Percentiles rank a stretch among this genome's conserved stretches.
phyloP scores from a whole-genome alignment of 2,797 vertebrate genomes.

The Chaetophractus vellerosus region DNA sequence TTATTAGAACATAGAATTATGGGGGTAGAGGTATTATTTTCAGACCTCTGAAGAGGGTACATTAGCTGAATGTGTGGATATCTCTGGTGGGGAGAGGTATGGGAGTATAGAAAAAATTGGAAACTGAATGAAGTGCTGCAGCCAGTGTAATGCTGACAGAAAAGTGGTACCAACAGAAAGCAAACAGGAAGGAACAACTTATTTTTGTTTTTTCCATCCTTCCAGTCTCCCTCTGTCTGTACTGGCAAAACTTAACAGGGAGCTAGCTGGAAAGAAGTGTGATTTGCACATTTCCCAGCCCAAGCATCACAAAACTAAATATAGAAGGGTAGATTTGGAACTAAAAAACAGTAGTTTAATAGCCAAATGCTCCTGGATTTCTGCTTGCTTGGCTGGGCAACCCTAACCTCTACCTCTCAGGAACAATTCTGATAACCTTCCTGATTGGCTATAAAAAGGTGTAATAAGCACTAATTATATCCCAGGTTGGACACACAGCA shows the following conservation, averaged over 20 bases:
- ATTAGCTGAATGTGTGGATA: not conserved
- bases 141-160: not conserved
- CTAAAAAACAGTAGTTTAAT: not conserved
- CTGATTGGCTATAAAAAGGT: not conserved
- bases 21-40: not conserved
- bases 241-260: not conserved
- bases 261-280: not conserved
- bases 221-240: not conserved
- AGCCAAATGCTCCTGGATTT: not conserved
- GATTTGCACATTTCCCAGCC: not conserved
- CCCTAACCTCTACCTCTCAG: not conserved
- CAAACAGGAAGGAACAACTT: not conserved
- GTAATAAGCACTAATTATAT: not conserved
- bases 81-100: not conserved
- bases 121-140: not conserved
- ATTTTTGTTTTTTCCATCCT: not conserved
- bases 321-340: not conserved
- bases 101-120: not conserved
- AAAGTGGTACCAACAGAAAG: not conserved
- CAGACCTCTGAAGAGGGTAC: not conserved
- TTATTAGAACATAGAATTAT: not conserved
- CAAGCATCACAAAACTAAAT: not conserved
- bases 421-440: not conserved
- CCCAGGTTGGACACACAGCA: not conserved
- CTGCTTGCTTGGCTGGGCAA: too few species aligned